Base-by-base conservation (phyloP, 2,797 vertebrate species). In the Parambassis ranga region DNA sequence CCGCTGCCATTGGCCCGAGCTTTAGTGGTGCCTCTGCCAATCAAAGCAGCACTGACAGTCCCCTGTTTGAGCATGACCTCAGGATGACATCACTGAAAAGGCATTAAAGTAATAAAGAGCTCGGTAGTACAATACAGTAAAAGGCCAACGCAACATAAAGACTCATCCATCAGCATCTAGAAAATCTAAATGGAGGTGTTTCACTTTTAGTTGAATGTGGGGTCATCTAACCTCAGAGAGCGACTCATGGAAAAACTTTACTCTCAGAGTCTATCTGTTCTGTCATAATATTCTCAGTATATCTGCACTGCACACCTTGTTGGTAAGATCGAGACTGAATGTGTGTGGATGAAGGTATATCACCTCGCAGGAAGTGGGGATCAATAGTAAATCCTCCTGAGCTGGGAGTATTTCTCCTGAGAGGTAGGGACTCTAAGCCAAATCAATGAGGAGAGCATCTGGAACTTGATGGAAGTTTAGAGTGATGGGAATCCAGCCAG, bases 21-120 rank as follows among this genome's bases (percentile, higher is more conserved):
- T 43, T 33, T 20, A 0, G 15, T 35, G 14, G 47, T 48, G 82
- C 60, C 77, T 88, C 81, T 91, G 90, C 87, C 87, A 89, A 90
- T 91, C 89, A 89, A 84, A 86, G 62, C 22, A 19, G 57, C 87
- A 84, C 62, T 26, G 75, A 83, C 75, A 60, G 77, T 73, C 64
- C 59, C 63, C 69, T 24, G 58, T 77, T 79, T 53, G 74, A 71
- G 74, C 77, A 76, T 87, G 89, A 91, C 87, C 90, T 90, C 83
- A 75, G 82, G 77, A 89, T 91, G 89, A 91, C 87, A 90, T 91
- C 88, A 87, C 84, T 83, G 64, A 70, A 83, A 79, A 89, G 83
- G 70, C 83, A 87, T 87, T 88, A 89, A 82, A 82, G 85, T 84
- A 87, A 89, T 87, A 89, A 90, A 86, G 82, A 83, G 78, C 82